Percentiles rank a stretch among this genome's conserved stretches.
These are phyloP conservation scores for Lutraria lutraria DNA, from an alignment of 2,888 invertebrate species.

Conservation along the genomic window DNA sequence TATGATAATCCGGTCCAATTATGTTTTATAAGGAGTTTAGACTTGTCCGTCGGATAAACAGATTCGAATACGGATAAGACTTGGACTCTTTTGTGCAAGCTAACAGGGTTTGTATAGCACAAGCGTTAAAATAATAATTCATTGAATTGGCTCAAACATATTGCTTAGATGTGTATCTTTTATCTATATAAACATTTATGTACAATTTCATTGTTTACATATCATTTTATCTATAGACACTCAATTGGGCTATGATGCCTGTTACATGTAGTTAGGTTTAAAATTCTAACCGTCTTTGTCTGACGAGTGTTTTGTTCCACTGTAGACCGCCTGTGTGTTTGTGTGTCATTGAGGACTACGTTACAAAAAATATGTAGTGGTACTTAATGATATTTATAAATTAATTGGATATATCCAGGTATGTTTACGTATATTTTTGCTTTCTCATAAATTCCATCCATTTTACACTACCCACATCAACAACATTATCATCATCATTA, in stretches of 20 bases:
- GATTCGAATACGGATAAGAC: background rate
- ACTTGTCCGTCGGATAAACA: background rate
- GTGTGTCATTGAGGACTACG: background rate
- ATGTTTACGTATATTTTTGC: no score
- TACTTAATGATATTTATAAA: background rate
- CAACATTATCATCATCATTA: background rate
- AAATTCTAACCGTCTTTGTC: background rate
- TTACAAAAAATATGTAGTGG: background rate
- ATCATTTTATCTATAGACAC: background rate
- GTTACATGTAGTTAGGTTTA: background rate
- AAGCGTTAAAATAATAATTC: background rate
- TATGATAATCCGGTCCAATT: background rate
- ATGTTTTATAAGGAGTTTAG: background rate
- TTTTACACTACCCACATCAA: background rate
- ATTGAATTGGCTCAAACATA: background rate
- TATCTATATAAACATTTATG: conserved; percentile 22
- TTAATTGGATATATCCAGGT: no score
- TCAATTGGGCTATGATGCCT: background rate
- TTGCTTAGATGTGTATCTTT: background rate
- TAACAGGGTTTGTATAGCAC: background rate
- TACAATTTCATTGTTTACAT: conserved; percentile 12
- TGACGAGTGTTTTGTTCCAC: background rate
- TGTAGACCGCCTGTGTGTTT: conserved; percentile 5
- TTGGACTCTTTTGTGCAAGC: background rate
- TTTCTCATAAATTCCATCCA: background rate